Percentiles rank a stretch among this genome's conserved stretches.
Conservation (phyloP, 2,888 invertebrate genomes). For the Xylota segnis region DNA sequence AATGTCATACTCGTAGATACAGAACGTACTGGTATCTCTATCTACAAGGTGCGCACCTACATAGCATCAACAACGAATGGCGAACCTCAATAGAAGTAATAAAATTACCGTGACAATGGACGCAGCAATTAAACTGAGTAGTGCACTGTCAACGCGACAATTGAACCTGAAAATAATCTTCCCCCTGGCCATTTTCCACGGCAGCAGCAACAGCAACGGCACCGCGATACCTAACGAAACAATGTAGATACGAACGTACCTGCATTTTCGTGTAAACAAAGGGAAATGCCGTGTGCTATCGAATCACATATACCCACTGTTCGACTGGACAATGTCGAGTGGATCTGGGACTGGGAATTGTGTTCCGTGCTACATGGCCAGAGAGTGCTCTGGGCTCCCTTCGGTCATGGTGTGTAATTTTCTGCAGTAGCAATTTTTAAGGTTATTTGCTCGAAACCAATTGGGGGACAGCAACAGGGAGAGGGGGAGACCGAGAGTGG, state of each 20-base stretch:
- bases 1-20: constrained; percentile 52
- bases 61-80: constrained; percentile 44
- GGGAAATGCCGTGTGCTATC: constrained; percentile 13
- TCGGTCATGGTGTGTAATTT: constrained; percentile 67
- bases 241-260: constrained; percentile 4
- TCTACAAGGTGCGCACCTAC: constrained; percentile 38
- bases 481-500: background rate
- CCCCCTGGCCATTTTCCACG: constrained; percentile 23
- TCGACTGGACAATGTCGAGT: constrained; percentile 46
- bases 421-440: constrained; percentile 62
- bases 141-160: constrained; percentile 69
- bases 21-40: constrained; percentile 2
- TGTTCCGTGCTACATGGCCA: constrained; percentile 16
- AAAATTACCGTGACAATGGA: constrained; percentile 69
- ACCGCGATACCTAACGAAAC: constrained; percentile 26
- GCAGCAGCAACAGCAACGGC: background rate
- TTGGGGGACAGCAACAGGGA: background rate
- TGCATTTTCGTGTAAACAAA: constrained; percentile 48
- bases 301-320: constrained; percentile 44
- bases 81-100: constrained; percentile 58
- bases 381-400: constrained; percentile 23
- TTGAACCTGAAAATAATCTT: constrained; percentile 71
- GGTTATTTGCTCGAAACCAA: constrained; percentile 61
- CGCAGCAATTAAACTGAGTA: constrained; percentile 67
- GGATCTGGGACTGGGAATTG: constrained; percentile 50